Evolutionary conservation across 2,113 vertebrate genomes (phyloP).

Genomic region (Bujurquina vittata): DNA sequence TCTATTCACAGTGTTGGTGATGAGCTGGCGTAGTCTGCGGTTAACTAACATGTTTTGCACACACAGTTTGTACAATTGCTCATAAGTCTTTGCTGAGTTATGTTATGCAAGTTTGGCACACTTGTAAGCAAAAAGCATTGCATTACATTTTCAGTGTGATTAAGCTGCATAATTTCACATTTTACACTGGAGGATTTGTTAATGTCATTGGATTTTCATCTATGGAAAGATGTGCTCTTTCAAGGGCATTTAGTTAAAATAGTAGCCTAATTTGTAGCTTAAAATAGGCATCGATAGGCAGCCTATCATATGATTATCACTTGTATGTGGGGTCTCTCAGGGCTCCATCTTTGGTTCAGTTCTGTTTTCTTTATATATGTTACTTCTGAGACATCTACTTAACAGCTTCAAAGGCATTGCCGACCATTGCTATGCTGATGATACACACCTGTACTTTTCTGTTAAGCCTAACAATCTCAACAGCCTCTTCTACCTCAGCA

Average conservation of each 20-base stretch:
- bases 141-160: slow-evolving; percentile 28
- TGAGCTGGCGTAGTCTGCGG: slow-evolving; percentile 36
- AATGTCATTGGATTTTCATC: neutral
- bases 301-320: neutral
- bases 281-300: neutral
- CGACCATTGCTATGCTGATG: neutral
- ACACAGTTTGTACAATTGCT: neutral
- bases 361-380: accelerated
- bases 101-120: neutral
- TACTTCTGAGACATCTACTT: neutral
- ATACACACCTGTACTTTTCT: neutral
- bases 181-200: neutral
- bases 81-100: slow-evolving; percentile 1
- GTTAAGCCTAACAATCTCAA: neutral
- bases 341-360: neutral
- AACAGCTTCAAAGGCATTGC: neutral
- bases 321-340: neutral
- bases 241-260: neutral
- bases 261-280: neutral
- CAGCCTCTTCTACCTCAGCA: neutral
- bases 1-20: slow-evolving; percentile 38
- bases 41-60: slow-evolving; percentile 42
- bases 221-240: neutral
- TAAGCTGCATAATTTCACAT: neutral
- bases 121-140: neutral